Conservation (phyloP, 2,113 vertebrate genomes). For the Pygathrix nemaeus region DNA sequence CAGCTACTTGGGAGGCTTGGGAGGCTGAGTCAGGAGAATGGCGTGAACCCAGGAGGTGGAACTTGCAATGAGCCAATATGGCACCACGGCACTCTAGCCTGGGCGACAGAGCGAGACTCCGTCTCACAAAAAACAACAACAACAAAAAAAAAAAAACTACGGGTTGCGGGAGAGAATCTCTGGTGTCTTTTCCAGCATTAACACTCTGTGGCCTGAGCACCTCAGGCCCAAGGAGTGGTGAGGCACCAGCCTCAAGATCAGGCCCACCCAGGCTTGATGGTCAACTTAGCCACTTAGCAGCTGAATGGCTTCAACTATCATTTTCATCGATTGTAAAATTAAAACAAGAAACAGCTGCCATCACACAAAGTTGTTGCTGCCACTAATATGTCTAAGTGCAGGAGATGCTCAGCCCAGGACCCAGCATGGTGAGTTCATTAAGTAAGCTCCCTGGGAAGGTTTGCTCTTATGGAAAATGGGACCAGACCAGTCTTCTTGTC, state of each 20-base stretch:
- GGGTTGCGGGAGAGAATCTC: neutral
- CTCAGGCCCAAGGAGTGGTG: too few relatives aligned
- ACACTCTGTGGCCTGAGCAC: neutral
- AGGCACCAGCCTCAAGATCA: neutral
- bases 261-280: too few relatives aligned
- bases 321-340: neutral
- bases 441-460: fast-evolving
- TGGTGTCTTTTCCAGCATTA: neutral
- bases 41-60: too few relatives aligned
- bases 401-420: neutral
- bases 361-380: neutral
- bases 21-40: too few relatives aligned
- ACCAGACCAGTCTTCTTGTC: neutral
- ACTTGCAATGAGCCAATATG: too few relatives aligned
- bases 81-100: too few relatives aligned
- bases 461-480: neutral
- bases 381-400: fast-evolving
- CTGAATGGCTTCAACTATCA: too few relatives aligned
- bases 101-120: too few relatives aligned
- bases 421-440: neutral
- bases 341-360: neutral
- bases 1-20: too few relatives aligned
- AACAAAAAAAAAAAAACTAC: neutral
- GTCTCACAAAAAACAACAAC: too few relatives aligned
- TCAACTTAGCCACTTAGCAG: neutral